These are phyloP conservation scores for Betta splendens DNA, from an alignment of 2,797 vertebrate genomes.

Conservation along the genomic window DNA sequence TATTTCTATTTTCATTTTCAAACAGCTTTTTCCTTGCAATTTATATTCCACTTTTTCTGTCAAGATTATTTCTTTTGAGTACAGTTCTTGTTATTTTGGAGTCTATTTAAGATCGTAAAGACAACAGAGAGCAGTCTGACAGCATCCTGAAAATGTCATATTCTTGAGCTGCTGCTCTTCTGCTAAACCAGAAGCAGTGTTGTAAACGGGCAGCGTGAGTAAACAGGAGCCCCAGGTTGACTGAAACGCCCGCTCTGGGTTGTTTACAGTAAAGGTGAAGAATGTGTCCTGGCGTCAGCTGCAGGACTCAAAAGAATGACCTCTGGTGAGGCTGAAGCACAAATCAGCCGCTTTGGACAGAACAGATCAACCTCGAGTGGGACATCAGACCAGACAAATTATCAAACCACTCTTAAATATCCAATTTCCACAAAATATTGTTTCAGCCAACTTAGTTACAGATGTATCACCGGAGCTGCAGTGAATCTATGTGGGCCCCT, in stretches of 20 bases:
- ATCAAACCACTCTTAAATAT: slow-evolving; percentile 8
- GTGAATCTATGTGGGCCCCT: slow-evolving; percentile 5
- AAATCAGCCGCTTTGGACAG: slow-evolving; percentile 2
- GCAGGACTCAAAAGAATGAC: slow-evolving; percentile 25
- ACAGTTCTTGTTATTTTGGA: neutral
- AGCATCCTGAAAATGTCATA: slow-evolving; percentile 49
- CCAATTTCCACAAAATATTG: slow-evolving; percentile 27
- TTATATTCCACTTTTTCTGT: too few relatives aligned
- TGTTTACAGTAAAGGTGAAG: slow-evolving; percentile 57
- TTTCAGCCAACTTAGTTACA: neutral
- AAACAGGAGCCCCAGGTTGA: slow-evolving; percentile 39
- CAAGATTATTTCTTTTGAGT: neutral
- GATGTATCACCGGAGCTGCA: slow-evolving; percentile 1
- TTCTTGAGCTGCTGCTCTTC: slow-evolving; percentile 48
- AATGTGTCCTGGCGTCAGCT: slow-evolving; percentile 43
- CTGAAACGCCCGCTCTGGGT: slow-evolving; percentile 28
- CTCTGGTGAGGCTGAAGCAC: slow-evolving; percentile 22
- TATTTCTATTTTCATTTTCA: slow-evolving; percentile 1
- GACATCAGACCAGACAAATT: slow-evolving; percentile 7
- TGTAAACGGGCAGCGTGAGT: slow-evolving; percentile 38
- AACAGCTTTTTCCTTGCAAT: neutral
- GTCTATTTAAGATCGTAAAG: slow-evolving; percentile 10
- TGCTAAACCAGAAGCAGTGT: slow-evolving; percentile 41
- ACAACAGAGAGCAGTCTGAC: slow-evolving; percentile 40
- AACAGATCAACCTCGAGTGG: slow-evolving; percentile 23